Evolutionary conservation across 1,140 invertebrate genomes (phyloP).

Genomic region (Leucophenga varia): DNA sequence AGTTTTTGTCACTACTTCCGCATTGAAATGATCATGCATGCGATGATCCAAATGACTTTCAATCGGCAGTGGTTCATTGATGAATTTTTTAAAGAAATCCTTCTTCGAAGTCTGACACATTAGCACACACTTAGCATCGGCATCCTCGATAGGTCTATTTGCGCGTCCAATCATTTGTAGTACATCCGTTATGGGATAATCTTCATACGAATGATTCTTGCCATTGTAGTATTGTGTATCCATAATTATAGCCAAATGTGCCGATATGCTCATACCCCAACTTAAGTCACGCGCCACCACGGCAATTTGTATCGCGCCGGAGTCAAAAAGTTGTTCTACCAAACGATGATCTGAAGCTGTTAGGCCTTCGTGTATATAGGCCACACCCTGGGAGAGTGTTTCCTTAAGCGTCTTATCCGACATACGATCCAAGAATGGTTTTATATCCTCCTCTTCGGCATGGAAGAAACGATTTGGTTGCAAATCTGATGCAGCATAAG

Average conservation of each 20-base stretch:
- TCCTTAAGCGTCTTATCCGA: constrained; percentile 86
- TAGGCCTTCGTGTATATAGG: constrained; percentile 95
- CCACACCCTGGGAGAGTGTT: constrained; percentile 89
- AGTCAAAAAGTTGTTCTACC: constrained; percentile 91
- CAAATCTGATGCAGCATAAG: constrained; percentile 86
- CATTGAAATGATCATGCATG: constrained; percentile 99
- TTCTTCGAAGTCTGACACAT: constrained; percentile 98
- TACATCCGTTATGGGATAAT: constrained; percentile 96
- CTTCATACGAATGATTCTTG: constrained; percentile 90
- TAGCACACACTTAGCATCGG: constrained; percentile 94
- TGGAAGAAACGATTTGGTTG: constrained; percentile 86
- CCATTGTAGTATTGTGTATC: constrained; percentile 98
- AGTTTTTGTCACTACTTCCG: constrained; percentile 99
- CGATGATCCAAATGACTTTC: constrained; percentile 97
- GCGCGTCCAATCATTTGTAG: constrained; percentile 96
- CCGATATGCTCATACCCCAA: constrained; percentile 85
- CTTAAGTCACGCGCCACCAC: constrained; percentile 89
- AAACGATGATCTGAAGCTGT: constrained; percentile 78
- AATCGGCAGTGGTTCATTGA: constrained; percentile 96
- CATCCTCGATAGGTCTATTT: constrained; percentile 86
- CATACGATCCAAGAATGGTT: constrained; percentile 84
- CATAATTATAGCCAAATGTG: constrained; percentile 95
- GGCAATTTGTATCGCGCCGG: constrained; percentile 90
- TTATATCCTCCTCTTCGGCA: constrained; percentile 81
- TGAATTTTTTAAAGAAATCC: constrained; percentile 98